Evolutionary conservation across 1,140 invertebrate genomes (phyloP), one percentile per base, ranked within the genome.

Genomic region (Orius laevigatus): DNA sequence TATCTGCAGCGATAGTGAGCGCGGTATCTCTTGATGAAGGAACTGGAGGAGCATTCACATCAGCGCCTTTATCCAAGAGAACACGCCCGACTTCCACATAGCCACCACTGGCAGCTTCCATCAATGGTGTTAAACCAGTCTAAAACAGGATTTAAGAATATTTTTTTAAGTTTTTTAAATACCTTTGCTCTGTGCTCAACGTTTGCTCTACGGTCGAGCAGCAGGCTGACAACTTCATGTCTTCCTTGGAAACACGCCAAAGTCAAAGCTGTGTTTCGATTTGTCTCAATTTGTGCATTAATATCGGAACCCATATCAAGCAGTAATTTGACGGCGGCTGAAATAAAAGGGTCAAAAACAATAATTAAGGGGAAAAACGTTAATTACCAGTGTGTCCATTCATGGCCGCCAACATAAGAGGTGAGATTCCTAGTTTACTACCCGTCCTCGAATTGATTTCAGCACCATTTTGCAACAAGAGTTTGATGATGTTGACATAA

Each of bases 281-380:
- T 99, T 2, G 96, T 99, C 68, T 99, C 96, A 58, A 99, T 99
- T 72, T 98, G 90, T 46, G 95, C 94, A 73, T 99, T 98, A 52
- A 99, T 98, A 65, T 99, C 96, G 62, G 90, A 94, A 47, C 94
- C 94, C 79, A 90, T 93, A 63, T 98, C 94, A 43, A 99, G 68
- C 12, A 99, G 70, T 42, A 98, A 68, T 59, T 84, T 81, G 10
- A 88, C 85, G 43, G 85, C 84, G 47, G 82, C 80, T 67, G 43
- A n/a, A 61, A 63, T 49, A 14, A 52, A 41, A 53, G 18, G 41
- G 34, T 52, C 46, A 14, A 47, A 32, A 16, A 52, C 32, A 25
- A 3, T 18, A 19, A 40, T 10, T 18, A 41, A 33, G 39, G n/a
- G n/a, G 45, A 46, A 39, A 48, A 5, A 18, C n/a, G 14, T 36